Conservation (phyloP, 1,140 invertebrate genomes). For the Ridgeia piscesae region DNA sequence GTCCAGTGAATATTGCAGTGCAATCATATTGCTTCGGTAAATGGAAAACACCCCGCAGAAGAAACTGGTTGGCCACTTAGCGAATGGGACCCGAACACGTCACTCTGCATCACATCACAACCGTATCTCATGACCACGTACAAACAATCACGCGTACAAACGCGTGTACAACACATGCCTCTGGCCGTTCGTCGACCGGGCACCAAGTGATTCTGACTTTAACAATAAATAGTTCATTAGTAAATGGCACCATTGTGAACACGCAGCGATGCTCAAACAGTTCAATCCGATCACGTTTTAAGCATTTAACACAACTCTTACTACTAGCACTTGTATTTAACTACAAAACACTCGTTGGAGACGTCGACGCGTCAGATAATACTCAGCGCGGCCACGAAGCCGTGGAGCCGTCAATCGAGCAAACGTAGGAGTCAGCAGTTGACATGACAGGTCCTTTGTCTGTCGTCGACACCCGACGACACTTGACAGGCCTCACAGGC, state of each 20-base stretch:
- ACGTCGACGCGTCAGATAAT: not conserved
- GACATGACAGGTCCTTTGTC: not conserved
- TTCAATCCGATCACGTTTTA: not conserved
- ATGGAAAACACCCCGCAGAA: not conserved
- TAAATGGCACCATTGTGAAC: not conserved
- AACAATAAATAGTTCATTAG: not conserved
- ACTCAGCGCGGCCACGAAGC: not conserved
- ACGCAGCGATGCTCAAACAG: not conserved
- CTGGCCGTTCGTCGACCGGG: not conserved
- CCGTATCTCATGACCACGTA: not conserved
- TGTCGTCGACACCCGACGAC: not conserved
- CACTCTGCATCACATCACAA: not conserved
- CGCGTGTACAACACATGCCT: not conserved
- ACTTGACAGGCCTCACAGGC: not conserved
- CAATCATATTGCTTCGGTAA: not conserved
- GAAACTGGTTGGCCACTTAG: not conserved
- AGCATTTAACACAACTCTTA: conserved; percentile 6
- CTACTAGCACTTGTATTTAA: not conserved
- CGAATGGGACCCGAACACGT: not conserved
- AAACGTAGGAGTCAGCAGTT: not conserved
- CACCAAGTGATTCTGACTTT: not conserved
- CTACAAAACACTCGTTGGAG: not conserved
- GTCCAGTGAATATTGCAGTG: not conserved
- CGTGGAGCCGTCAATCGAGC: not conserved
- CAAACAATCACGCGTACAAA: not conserved